Base-by-base conservation (phyloP, 2,797 vertebrate genomes). In the Toxotes lorentzi region DNA sequence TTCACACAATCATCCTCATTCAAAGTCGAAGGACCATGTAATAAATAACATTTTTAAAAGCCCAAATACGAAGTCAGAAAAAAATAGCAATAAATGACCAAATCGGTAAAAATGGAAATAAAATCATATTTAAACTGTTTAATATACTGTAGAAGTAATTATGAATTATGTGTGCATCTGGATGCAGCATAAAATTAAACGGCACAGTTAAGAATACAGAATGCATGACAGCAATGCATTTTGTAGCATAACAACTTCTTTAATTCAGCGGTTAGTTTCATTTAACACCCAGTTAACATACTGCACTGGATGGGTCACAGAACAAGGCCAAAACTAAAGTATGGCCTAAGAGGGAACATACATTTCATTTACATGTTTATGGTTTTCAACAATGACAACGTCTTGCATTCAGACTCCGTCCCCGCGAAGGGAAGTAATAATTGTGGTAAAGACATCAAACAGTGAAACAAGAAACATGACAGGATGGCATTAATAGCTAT, bases 241-340 rank as follows among this genome's bases (percentile, higher is more conserved):
- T 82, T 78, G 71, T 90, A 90, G 90, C 86, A 90, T 90, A 84
- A 88, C 84, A 89, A 87, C 80, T 89, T 84, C 74, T 92, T 94
- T 92, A 94, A 93, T 92, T 92, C 85, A 92, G 85, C 79, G 70
- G 86, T 92, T 92, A 92, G 79, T 90, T 89, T 88, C 66, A 90
- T 87, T 81, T 73, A 80, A 86, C 79, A 89, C 89, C 89, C 92
- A 92, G 87, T 86, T 83, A 86, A 92, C 88, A 94, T 88, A 92
- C 81, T 89, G 83, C 82, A 89, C 84, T 83, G 90, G 86, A 84
- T 84, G 80, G 76, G 73, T 87, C 89, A 92, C 91, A 90, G 85
- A 92, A 86, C 80, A 79, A 85, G 84, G 85, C 85, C 87, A 83
- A 74, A 85, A 74, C 73, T 82, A 86, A 88, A 89, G 61, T 71